phyloP scores from a whole-genome alignment of 2,113 vertebrate species.

The Chiloscyllium plagiosum region DNA sequence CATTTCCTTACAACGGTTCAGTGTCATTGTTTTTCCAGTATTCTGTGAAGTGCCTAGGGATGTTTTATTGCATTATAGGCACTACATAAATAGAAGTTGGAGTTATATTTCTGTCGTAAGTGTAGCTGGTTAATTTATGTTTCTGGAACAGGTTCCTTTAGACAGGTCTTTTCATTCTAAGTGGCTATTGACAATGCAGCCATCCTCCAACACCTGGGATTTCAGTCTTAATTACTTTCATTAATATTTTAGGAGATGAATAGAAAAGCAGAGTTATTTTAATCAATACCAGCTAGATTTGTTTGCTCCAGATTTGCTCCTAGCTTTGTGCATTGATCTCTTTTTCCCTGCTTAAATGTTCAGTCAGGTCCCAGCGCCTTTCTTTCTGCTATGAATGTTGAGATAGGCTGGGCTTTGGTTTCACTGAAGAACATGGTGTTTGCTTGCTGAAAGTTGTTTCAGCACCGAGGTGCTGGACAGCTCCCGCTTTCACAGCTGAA shows the following conservation, averaged over 20 bases:
- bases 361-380: neutral
- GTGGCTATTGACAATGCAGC: neutral
- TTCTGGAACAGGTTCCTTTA: neutral
- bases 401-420: neutral
- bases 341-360: neutral
- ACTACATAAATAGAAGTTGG: neutral
- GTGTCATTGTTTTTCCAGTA: neutral
- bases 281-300: neutral
- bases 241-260: slow-evolving; percentile 16
- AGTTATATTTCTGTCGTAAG: neutral
- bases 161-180: neutral
- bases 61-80: neutral
- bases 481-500: neutral
- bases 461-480: neutral
- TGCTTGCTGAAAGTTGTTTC: neutral
- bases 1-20: neutral
- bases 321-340: neutral
- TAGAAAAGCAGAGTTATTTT: neutral
- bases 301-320: neutral
- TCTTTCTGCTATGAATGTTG: neutral
- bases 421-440: too few species aligned
- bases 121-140: neutral
- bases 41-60: neutral
- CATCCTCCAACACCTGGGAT: neutral
- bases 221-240: slow-evolving; percentile 14